phyloP scores from a whole-genome alignment of 2,797 vertebrate genomes.

The Danio jaintianensis region DNA sequence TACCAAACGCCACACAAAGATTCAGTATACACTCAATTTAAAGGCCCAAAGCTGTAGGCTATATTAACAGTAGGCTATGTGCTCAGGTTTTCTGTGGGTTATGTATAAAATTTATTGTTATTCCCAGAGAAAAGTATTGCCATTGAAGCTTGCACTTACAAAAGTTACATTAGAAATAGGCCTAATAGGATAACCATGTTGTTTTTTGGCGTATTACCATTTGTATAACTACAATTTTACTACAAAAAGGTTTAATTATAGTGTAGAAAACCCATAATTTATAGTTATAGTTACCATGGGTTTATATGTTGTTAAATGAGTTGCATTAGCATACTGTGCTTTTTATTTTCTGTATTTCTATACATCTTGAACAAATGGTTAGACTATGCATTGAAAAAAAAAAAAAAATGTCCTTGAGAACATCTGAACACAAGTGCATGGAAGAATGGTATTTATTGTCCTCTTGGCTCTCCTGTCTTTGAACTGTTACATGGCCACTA shows the following conservation, averaged over 20 bases:
- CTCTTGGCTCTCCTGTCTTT: slow-evolving; percentile 49
- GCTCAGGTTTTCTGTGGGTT: no score
- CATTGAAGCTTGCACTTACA: no score
- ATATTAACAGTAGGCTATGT: not conserved
- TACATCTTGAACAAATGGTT: slow-evolving; percentile 34
- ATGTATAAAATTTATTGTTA: no score
- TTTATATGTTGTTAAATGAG: not conserved
- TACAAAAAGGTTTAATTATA: no score
- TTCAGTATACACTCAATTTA: no score
- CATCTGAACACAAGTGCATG: slow-evolving; percentile 50
- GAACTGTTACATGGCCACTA: slow-evolving; percentile 45
- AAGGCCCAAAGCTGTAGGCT: not conserved
- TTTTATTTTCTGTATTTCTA: not conserved
- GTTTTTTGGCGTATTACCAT: no score
- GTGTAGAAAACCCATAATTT: no score
- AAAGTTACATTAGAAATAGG: no score
- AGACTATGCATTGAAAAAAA: slow-evolving; percentile 42
- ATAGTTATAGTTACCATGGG: no score
- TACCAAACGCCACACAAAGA: not conserved
- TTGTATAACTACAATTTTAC: no score
- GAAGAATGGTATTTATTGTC: slow-evolving; percentile 54
- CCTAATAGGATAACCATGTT: no score
- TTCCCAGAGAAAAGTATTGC: no score
- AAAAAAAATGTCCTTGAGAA: slow-evolving; percentile 50
- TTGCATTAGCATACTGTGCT: not conserved